Evolutionary conservation across 1,140 invertebrate genomes (phyloP).

Genomic region (Sogatella furcifera): DNA sequence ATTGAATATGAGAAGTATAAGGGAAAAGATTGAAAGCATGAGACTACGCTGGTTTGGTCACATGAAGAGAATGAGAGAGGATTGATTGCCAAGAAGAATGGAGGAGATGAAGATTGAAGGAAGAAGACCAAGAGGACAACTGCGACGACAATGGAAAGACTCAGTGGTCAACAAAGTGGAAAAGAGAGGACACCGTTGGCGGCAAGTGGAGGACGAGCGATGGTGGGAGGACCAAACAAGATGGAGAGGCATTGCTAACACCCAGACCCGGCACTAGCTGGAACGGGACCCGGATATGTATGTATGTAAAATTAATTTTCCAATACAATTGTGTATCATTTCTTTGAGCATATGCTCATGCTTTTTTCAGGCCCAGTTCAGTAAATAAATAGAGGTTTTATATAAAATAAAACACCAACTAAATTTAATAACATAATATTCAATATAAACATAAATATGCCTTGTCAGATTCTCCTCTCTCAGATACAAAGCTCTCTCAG

Average conservation of each 20-base stretch:
- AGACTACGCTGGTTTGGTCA: background rate
- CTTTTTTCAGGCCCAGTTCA: no score
- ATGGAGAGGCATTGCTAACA: background rate
- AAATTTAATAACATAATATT: no score
- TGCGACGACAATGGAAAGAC: background rate
- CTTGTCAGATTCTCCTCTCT: no score
- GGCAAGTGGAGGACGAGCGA: background rate
- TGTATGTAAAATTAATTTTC: no score
- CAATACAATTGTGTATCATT: no score
- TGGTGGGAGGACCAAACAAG: background rate
- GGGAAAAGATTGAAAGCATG: background rate
- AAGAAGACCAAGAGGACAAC: background rate
- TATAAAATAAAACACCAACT: no score
- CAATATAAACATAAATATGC: no score
- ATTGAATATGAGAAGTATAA: background rate
- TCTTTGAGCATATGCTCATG: no score
- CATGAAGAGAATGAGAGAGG: background rate
- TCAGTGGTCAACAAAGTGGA: background rate
- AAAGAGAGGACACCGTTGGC: background rate
- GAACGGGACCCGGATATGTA: background rate
- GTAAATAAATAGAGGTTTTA: no score
- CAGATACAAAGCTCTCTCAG: no score
- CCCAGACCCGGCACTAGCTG: background rate
- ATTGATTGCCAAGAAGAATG: background rate
- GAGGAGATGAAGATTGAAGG: background rate